These are phyloP conservation scores for Temnothorax ravouxi DNA, from an alignment of 2,888 invertebrate genomes.

Conservation along the genomic window DNA sequence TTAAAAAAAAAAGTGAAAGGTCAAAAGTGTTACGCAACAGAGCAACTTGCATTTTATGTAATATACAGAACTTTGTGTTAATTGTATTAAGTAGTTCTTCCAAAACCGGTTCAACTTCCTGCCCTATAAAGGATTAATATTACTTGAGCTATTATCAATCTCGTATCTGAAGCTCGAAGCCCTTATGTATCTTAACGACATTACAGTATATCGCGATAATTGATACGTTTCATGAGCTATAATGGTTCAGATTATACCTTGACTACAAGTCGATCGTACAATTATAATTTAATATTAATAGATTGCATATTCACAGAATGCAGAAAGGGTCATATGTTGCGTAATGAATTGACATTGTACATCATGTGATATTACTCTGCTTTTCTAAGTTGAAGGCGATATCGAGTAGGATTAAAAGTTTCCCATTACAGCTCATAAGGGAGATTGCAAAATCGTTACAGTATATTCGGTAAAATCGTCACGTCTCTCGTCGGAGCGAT, in stretches of 20 bases:
- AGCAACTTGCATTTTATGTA: not conserved
- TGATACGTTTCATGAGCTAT: constrained; percentile 9
- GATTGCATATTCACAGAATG: constrained; percentile 1
- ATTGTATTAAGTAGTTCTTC: not conserved
- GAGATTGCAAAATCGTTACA: constrained; percentile 34
- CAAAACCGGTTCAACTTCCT: not conserved
- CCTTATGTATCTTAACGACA: not conserved
- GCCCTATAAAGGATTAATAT: constrained; percentile 8
- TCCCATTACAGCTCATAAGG: constrained; percentile 20
- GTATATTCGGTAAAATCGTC: constrained; percentile 25
- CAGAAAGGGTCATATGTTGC: not conserved
- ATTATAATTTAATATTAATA: constrained; percentile 3
- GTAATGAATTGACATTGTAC: constrained; percentile 29
- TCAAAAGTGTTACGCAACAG: too few species aligned
- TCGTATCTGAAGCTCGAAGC: constrained; percentile 13
- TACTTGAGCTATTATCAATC: constrained; percentile 17
- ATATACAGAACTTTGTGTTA: not conserved
- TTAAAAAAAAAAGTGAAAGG: not conserved
- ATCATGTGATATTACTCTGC: not conserved
- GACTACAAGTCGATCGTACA: constrained; percentile 19
- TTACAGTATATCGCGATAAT: constrained; percentile 24
- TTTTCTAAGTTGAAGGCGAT: not conserved
- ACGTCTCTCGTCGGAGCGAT: constrained; percentile 33
- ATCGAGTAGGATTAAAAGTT: not conserved
- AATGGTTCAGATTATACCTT: constrained; percentile 3